phyloP scores from a whole-genome alignment of 2,797 vertebrate species.

The Loris lydekkerianus region DNA sequence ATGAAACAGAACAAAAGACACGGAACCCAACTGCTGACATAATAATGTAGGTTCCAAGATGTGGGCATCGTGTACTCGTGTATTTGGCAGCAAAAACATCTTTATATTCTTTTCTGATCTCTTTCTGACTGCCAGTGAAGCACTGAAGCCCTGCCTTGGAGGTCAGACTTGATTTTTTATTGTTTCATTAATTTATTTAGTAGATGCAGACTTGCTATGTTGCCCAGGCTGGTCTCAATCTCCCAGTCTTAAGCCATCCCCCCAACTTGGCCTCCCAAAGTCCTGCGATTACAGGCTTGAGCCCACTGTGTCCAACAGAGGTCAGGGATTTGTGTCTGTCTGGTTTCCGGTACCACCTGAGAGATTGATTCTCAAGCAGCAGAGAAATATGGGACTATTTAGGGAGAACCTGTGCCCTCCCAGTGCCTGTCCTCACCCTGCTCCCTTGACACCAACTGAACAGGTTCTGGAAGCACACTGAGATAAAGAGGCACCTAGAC shows the following conservation, averaged over 20 bases:
- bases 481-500: background rate
- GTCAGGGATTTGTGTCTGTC: background rate
- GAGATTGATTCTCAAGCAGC: background rate
- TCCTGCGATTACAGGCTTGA: too few relatives aligned
- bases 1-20: background rate
- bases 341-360: too few relatives aligned
- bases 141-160: background rate
- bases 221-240: too few relatives aligned
- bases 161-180: background rate
- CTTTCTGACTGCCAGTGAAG: background rate
- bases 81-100: background rate
- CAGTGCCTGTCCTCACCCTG: background rate
- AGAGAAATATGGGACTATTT: background rate
- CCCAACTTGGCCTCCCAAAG: too few relatives aligned
- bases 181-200: too few relatives aligned
- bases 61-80: accelerated
- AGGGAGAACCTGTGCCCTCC: background rate
- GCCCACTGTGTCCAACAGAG: background rate
- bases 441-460: background rate
- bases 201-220: too few relatives aligned
- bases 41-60: too few relatives aligned
- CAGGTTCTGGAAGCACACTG: background rate
- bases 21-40: background rate
- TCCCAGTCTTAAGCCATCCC: too few relatives aligned
- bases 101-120: background rate